These are phyloP conservation scores for Limnephilus lunatus DNA, from an alignment of 2,888 invertebrate species.

Conservation along the genomic window DNA sequence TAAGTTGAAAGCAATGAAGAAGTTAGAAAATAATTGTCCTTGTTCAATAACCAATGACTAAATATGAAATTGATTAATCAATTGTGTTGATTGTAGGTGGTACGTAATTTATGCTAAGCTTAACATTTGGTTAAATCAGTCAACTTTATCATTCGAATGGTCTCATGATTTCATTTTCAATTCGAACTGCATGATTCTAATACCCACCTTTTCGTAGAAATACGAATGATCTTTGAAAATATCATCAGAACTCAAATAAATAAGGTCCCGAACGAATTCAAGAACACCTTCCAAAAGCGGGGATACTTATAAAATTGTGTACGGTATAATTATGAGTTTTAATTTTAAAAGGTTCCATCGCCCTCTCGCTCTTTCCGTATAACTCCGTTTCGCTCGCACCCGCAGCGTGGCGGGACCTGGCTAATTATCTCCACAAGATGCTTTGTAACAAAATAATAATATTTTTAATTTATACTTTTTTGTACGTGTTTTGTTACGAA, in stretches of 20 bases:
- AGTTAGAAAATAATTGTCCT: too few relatives aligned
- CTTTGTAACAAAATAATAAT: slow-evolving; percentile 63
- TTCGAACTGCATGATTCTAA: neutral
- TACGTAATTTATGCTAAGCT: too few relatives aligned
- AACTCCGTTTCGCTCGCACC: slow-evolving; percentile 46
- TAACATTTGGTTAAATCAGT: too few relatives aligned
- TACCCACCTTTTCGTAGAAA: neutral
- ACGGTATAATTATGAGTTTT: slow-evolving; percentile 65
- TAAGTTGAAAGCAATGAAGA: too few relatives aligned
- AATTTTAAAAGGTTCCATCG: slow-evolving; percentile 60
- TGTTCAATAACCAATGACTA: too few relatives aligned
- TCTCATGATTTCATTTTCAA: neutral
- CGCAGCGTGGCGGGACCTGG: slow-evolving; percentile 54
- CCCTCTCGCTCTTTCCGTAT: slow-evolving; percentile 41
- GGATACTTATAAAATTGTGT: slow-evolving; percentile 61
- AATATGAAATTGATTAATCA: too few relatives aligned
- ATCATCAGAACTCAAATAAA: neutral
- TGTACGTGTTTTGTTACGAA: slow-evolving; percentile 63
- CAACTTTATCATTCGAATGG: neutral
- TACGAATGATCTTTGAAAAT: slow-evolving; percentile 31
- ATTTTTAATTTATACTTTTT: slow-evolving; percentile 66
- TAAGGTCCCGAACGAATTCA: slow-evolving; percentile 59
- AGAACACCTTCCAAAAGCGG: slow-evolving; percentile 61
- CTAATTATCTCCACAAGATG: slow-evolving; percentile 64
- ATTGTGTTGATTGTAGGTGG: too few relatives aligned